phyloP scores from a whole-genome alignment of 2,888 invertebrate species.

The Harpalus rufipes region DNA sequence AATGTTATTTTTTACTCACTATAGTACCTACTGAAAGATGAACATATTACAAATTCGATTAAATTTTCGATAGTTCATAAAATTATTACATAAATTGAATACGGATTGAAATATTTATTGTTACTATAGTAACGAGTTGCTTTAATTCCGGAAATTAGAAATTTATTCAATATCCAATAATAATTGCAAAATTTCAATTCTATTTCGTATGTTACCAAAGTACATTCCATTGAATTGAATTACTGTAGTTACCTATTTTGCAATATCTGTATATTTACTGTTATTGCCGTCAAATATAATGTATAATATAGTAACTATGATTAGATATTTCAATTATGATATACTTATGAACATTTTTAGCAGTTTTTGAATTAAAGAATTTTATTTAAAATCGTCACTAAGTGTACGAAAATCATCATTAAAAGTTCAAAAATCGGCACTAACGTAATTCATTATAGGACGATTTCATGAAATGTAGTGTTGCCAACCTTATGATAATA shows the following conservation, averaged over 20 bases:
- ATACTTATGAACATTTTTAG: too few species aligned
- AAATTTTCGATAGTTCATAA: background rate
- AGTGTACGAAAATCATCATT: too few species aligned
- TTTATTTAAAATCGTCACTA: too few species aligned
- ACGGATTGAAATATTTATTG: background rate
- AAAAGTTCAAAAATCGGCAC: too few species aligned
- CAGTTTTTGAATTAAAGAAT: too few species aligned
- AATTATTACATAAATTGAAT: background rate
- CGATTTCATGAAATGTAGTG: too few species aligned
- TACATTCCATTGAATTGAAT: background rate
- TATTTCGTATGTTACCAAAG: background rate
- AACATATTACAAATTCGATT: too few species aligned
- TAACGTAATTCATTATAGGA: too few species aligned
- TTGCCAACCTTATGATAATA: too few species aligned
- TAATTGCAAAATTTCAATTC: constrained; percentile 11
- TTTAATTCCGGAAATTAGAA: constrained; percentile 6
- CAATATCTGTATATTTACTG: background rate
- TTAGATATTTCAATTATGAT: background rate
- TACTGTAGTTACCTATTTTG: background rate
- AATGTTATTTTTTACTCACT: too few species aligned
- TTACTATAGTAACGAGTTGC: background rate
- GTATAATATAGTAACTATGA: background rate
- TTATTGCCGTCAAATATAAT: background rate
- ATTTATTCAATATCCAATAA: constrained; percentile 1
- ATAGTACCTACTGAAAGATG: too few species aligned